Evolutionary conservation across 2,888 invertebrate species (phyloP).

Genomic region (Chymomyza fuscimana): DNA sequence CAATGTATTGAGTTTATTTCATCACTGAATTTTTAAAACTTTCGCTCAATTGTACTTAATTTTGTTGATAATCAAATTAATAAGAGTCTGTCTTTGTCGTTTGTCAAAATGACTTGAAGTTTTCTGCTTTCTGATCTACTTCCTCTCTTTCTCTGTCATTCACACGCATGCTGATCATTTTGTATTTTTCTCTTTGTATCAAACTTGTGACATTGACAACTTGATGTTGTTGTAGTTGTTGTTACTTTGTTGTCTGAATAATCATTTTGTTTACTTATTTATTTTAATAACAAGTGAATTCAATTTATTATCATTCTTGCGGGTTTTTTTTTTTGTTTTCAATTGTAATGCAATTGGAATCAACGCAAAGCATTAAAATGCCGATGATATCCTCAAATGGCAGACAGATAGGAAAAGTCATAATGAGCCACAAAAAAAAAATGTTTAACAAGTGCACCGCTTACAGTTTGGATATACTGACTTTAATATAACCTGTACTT

Average conservation of each 20-base stretch:
- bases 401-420: too few relatives aligned
- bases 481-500: too few relatives aligned
- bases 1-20: not conserved
- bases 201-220: not conserved
- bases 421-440: too few relatives aligned
- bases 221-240: slow-evolving; percentile 6
- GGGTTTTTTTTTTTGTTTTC: not conserved
- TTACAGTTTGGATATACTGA: too few relatives aligned
- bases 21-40: slow-evolving; percentile 22
- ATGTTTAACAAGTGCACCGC: too few relatives aligned
- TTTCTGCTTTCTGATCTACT: not conserved
- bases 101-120: not conserved
- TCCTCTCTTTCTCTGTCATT: not conserved
- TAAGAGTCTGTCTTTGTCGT: not conserved
- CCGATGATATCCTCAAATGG: too few relatives aligned
- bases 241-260: slow-evolving; percentile 60
- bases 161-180: not conserved
- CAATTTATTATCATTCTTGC: slow-evolving; percentile 40
- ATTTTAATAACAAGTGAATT: slow-evolving; percentile 45
- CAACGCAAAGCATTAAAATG: not conserved
- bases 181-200: not conserved
- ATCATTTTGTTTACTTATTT: slow-evolving; percentile 68
- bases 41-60: slow-evolving; percentile 10
- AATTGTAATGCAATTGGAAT: slow-evolving; percentile 27
- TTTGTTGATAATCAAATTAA: slow-evolving; percentile 22